Evolutionary conservation across 2,797 vertebrate genomes (phyloP).

Genomic region (Sebastes hubbsi): DNA sequence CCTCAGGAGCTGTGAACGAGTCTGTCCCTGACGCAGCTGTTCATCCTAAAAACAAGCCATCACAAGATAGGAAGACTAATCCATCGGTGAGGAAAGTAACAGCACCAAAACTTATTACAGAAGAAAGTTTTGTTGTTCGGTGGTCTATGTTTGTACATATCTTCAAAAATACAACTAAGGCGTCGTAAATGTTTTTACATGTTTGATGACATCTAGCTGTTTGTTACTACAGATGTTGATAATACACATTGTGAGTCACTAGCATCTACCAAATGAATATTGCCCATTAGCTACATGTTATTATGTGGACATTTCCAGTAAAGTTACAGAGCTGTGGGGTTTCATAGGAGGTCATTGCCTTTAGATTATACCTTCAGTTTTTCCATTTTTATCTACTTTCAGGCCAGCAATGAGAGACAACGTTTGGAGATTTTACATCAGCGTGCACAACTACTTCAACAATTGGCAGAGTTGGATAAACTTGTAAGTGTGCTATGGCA

Average conservation of each 20-base stretch:
- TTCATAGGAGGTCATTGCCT: background rate
- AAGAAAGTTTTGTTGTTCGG: background rate
- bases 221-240: background rate
- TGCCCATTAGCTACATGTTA: background rate
- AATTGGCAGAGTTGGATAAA: constrained; percentile 62
- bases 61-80: constrained; percentile 4
- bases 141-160: background rate
- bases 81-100: constrained; percentile 52
- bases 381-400: background rate
- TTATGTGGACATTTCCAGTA: background rate
- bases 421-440: constrained; percentile 51
- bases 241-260: background rate
- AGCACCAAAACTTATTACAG: background rate
- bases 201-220: background rate
- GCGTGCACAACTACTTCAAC: constrained; percentile 52
- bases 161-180: background rate
- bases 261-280: background rate
- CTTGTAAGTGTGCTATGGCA: constrained; percentile 44
- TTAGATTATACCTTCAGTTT: background rate
- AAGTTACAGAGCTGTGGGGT: background rate
- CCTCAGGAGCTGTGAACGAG: constrained; percentile 37
- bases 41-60: constrained; percentile 5
- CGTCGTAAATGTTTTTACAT: too few relatives aligned
- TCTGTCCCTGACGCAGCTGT: constrained; percentile 24
- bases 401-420: constrained; percentile 21